Base-by-base conservation (phyloP, 1,140 invertebrate species). In the Pentalonia nigronervosa region DNA sequence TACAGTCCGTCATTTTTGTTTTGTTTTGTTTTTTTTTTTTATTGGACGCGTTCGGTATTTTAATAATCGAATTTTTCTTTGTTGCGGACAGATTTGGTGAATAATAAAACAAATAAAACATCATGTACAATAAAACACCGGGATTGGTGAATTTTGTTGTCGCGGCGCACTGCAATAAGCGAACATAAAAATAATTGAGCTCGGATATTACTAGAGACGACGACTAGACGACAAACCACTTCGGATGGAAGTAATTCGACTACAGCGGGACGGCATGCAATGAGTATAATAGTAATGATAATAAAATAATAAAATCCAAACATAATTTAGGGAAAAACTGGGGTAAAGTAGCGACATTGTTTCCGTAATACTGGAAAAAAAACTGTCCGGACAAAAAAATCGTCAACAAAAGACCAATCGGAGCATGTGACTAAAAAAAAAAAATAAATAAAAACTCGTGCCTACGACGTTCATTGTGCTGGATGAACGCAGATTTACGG, bases 231-330 rank as follows among this genome's bases (percentile, higher is more conserved):
- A 84, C 81, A 93, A 45, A 50, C 81, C 91, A 93, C 91, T 93
- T 93, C 91, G 81, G 53, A 93, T 86, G 91, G 91, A 93, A 93
- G 81, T 93, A 93, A 93, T 93, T 17, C 91, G 91, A 84, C 76
- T 84, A 36, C 23, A 53, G 91, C 41, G 45, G 89, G 9, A 36
- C 56, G 53, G 89, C 50, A 20, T 53, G 50, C 81, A 84, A 92
- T 92, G 76, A 84, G 76, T 36, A 84, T 84, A 92, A 84, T 92
- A 92, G 36, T 92, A 92, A 92, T 91, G 41, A 81, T 45, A 93
- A 92, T 92, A 92, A 92, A 93, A 92, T 92, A 92, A 92, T 92
- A 93, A 93, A 93, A 93, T 86, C 45, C 48, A 56, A 93, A 93
- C 91, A 84, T 93, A 93, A 93, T 93, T 93, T 93, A 93, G 91